A percentile compares a stretch with the other conserved stretches of the same genome.
Evolutionary conservation across 2,888 invertebrate genomes (phyloP).

Genomic region (Thereva unica): DNA sequence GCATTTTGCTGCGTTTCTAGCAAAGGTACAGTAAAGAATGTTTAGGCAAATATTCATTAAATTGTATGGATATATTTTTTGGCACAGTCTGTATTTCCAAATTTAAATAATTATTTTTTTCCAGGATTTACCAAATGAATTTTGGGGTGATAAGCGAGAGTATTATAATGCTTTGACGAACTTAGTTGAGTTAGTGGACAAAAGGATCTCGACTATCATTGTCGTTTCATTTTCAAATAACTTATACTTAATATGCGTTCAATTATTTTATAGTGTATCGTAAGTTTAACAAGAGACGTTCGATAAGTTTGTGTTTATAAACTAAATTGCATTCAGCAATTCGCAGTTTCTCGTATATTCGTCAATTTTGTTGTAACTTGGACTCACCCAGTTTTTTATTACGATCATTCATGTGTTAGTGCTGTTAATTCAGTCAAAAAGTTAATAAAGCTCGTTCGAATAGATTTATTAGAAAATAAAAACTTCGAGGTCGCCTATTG

Average conservation of each 20-base stretch:
- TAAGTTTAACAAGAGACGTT: constrained; percentile 52
- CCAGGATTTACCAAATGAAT: constrained; percentile 64
- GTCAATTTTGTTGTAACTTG: too few species aligned
- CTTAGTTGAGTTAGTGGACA: constrained; percentile 64
- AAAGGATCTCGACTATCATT: constrained; percentile 63
- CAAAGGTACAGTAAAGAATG: constrained; percentile 41
- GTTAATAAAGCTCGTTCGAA: too few species aligned
- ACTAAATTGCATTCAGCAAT: too few species aligned
- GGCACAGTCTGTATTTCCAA: too few species aligned
- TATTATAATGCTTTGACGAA: constrained; percentile 66
- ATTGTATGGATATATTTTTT: constrained; percentile 1
- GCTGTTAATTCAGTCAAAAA: too few species aligned
- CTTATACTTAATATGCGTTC: constrained; percentile 72
- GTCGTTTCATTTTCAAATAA: constrained; percentile 69
- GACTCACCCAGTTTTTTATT: too few species aligned
- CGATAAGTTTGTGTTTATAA: too few species aligned
- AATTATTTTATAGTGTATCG: constrained; percentile 70
- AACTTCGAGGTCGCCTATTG: too few species aligned
- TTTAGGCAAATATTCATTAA: not conserved
- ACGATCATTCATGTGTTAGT: too few species aligned
- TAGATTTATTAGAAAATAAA: too few species aligned
- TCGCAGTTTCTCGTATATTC: too few species aligned
- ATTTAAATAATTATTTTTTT: constrained; percentile 30
- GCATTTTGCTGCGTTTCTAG: constrained; percentile 37
- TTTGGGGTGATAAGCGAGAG: constrained; percentile 67